Conservation (phyloP, 2,113 vertebrate species). For the Athene noctua region DNA sequence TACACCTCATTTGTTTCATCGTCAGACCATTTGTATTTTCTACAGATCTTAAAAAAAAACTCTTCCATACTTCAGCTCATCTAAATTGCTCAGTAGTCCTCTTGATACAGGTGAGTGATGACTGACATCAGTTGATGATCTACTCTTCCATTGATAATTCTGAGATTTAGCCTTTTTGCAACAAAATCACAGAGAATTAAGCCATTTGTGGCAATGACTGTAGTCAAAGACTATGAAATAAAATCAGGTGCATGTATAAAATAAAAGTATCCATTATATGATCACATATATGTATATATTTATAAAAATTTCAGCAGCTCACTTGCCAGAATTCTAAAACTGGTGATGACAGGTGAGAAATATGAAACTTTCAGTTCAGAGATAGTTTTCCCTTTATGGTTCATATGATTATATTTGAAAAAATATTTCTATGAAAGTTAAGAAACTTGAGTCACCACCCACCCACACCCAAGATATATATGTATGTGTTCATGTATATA, state of each 20-base stretch:
- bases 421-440: background rate
- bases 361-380: background rate
- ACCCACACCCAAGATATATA: fast-evolving
- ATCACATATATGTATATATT: background rate
- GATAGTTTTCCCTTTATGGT: background rate
- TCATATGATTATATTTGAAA: background rate
- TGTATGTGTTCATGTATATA: background rate
- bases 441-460: background rate
- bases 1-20: background rate
- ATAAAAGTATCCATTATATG: background rate
- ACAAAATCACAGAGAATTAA: background rate
- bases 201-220: background rate
- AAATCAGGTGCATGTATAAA: background rate
- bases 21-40: background rate
- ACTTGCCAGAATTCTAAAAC: background rate
- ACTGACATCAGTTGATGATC: background rate
- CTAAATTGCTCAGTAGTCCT: background rate
- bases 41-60: background rate
- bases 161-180: background rate
- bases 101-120: background rate
- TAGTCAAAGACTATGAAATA: background rate
- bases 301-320: background rate
- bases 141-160: background rate
- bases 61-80: background rate
- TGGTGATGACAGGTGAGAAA: background rate